Evolutionary conservation across 2,888 invertebrate genomes (phyloP).

Genomic region (Merodon equestris): DNA sequence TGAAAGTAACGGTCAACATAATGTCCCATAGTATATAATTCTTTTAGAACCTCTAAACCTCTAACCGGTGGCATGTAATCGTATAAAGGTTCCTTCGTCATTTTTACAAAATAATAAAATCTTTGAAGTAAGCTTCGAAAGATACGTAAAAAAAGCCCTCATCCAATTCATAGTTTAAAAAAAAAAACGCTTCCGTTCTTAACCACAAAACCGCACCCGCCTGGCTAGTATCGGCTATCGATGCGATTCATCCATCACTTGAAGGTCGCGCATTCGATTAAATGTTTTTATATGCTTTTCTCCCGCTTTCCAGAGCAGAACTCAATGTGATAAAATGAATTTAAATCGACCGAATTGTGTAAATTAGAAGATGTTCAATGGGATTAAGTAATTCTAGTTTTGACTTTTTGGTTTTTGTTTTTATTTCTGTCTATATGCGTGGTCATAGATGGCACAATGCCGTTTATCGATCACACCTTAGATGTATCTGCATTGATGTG

Average conservation of each 20-base stretch:
- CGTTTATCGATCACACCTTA: conserved; percentile 21
- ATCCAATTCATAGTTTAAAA: no score
- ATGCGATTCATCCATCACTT: background rate
- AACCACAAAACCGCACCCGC: background rate
- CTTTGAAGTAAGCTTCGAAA: no score
- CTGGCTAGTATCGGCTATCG: background rate
- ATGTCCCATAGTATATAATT: no score
- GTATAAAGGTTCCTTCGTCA: no score
- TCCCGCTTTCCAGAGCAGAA: background rate
- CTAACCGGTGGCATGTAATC: no score
- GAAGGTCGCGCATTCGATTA: conserved; percentile 37
- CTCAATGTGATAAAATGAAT: conserved; percentile 17
- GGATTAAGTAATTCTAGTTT: conserved; percentile 31
- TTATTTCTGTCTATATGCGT: background rate
- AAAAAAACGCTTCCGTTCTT: conserved; percentile 6
- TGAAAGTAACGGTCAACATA: no score
- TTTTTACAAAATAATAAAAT: no score
- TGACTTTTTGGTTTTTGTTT: background rate
- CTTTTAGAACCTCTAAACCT: no score
- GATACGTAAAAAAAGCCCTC: no score
- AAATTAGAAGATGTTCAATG: conserved; percentile 32
- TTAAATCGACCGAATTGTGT: conserved; percentile 20
- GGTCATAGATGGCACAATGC: conserved; percentile 21
- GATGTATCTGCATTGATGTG: conserved; percentile 10
- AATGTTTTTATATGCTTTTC: conserved; percentile 7